Conservation (phyloP, 2,888 invertebrate species). For the Trissolcus brochymenae region DNA sequence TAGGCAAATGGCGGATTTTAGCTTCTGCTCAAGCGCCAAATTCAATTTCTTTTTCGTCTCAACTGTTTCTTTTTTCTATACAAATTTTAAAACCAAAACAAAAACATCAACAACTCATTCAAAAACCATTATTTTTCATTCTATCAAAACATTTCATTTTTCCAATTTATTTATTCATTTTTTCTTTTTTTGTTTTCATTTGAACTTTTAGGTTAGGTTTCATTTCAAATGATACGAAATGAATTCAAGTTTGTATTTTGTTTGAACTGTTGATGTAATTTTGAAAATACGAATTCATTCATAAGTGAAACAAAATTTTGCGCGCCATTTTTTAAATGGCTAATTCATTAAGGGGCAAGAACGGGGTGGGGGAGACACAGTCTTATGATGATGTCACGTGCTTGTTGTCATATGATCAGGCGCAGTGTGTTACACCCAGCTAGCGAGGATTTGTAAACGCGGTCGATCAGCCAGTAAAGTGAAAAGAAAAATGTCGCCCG, state of each 20-base stretch:
- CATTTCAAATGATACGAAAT: neutral
- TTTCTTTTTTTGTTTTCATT: neutral
- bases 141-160: too few relatives aligned
- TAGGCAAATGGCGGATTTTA: neutral
- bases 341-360: too few relatives aligned
- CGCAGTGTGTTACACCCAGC: constrained; percentile 33
- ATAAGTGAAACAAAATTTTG: neutral
- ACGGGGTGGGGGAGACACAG: too few relatives aligned
- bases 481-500: constrained; percentile 29
- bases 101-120: too few relatives aligned
- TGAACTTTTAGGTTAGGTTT: neutral
- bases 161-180: too few relatives aligned
- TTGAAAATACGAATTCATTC: too few relatives aligned
- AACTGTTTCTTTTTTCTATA: too few relatives aligned
- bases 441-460: constrained; percentile 8
- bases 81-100: too few relatives aligned
- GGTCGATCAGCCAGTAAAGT: constrained; percentile 12
- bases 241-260: too few relatives aligned
- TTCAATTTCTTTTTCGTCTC: neutral
- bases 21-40: constrained; percentile 1
- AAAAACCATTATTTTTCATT: too few relatives aligned
- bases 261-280: too few relatives aligned
- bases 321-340: neutral
- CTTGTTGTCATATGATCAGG: constrained; percentile 39
- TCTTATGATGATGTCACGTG: constrained; percentile 40